phyloP scores from a whole-genome alignment of 1,140 invertebrate species.

The Apis florea region DNA sequence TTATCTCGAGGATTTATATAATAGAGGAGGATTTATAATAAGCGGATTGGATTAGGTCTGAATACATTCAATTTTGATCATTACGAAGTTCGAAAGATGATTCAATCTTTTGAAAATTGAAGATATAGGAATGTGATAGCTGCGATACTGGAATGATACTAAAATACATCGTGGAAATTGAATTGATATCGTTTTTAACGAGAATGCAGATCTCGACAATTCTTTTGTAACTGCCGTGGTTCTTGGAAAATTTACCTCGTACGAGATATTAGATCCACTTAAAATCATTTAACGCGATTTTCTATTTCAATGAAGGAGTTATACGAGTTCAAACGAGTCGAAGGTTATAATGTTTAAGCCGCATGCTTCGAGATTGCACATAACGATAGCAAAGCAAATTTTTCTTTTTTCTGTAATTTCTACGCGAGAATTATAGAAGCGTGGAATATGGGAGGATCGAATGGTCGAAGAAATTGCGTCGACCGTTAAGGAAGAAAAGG shows the following conservation, averaged over 20 bases:
- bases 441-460: neutral
- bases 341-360: conserved; percentile 38
- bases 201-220: neutral
- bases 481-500: neutral
- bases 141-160: too few relatives aligned
- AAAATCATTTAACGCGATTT: conserved; percentile 55
- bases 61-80: too few relatives aligned
- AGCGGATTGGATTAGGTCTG: too few relatives aligned
- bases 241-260: conserved; percentile 20
- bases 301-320: conserved; percentile 39
- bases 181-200: neutral
- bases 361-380: neutral
- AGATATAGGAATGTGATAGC: too few relatives aligned
- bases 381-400: neutral
- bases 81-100: too few relatives aligned
- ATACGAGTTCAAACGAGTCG: neutral
- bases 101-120: too few relatives aligned
- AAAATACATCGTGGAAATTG: too few relatives aligned
- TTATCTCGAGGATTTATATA: too few relatives aligned
- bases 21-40: too few relatives aligned
- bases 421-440: neutral
- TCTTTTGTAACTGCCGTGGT: neutral
- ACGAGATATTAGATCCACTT: conserved; percentile 55
- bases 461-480: neutral
- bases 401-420: too few relatives aligned